These are phyloP conservation scores for Machimus rusticus DNA, from an alignment of 2,888 invertebrate genomes.

Conservation along the genomic window DNA sequence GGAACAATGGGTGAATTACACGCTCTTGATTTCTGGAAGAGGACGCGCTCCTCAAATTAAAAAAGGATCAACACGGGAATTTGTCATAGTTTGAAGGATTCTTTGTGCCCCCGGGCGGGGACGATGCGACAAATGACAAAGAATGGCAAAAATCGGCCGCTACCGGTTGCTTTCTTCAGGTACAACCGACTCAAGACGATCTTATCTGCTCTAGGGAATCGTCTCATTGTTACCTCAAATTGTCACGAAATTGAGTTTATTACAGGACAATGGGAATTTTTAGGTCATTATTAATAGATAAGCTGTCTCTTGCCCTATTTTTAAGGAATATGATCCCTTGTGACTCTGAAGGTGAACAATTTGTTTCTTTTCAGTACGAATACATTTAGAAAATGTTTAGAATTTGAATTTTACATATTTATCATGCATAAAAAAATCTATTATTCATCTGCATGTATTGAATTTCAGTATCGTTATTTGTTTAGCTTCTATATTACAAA, in stretches of 20 bases:
- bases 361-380: background rate
- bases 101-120: background rate
- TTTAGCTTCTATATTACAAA: no score
- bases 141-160: background rate
- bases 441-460: no score
- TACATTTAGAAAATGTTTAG: background rate
- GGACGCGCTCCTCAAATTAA: constrained; percentile 26
- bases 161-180: background rate
- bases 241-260: constrained; percentile 30
- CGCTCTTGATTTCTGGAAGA: constrained; percentile 30
- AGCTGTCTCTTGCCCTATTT: background rate
- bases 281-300: background rate
- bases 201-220: background rate
- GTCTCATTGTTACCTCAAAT: constrained; percentile 11
- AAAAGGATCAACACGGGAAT: constrained; percentile 30
- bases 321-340: background rate
- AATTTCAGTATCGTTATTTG: no score
- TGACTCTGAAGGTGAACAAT: background rate
- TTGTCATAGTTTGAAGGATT: constrained; percentile 35
- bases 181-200: background rate
- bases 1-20: constrained; percentile 25
- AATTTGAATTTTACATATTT: background rate
- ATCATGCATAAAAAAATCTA: no score
- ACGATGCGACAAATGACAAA: background rate
- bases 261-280: constrained; percentile 1